phyloP scores from a whole-genome alignment of 1,140 invertebrate genomes.

The Philotrypesis tridentata region DNA sequence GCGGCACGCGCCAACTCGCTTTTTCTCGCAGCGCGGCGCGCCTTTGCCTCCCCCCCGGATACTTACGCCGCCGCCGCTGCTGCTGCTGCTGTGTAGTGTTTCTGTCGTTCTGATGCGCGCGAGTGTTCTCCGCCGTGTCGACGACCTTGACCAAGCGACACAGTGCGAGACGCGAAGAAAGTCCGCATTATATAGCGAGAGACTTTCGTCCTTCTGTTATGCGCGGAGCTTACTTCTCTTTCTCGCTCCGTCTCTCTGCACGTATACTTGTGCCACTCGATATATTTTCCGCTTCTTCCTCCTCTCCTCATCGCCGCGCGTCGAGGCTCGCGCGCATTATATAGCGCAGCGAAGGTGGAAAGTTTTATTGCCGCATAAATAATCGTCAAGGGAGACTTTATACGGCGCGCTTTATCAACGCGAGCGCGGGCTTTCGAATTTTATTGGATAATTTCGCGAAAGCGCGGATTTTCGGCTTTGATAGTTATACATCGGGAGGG shows the following conservation, averaged over 20 bases:
- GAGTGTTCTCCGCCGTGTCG: too few relatives aligned
- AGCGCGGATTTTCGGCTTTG: constrained; percentile 11
- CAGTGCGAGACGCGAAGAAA: constrained; percentile 23
- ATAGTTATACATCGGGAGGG: too few relatives aligned
- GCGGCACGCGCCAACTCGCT: constrained; percentile 55
- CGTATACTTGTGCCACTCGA: not conserved
- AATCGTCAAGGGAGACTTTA: constrained; percentile 51
- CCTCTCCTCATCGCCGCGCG: too few relatives aligned
- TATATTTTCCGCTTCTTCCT: too few relatives aligned
- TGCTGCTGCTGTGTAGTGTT: too few relatives aligned
- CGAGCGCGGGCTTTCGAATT: constrained; percentile 30
- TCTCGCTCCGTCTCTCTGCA: not conserved
- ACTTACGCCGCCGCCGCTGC: not conserved
- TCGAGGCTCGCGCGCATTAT: too few relatives aligned
- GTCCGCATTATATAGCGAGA: too few relatives aligned
- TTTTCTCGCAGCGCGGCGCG: not conserved
- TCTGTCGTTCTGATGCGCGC: too few relatives aligned
- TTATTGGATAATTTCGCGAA: constrained; percentile 43
- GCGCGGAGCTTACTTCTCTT: too few relatives aligned
- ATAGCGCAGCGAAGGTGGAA: constrained; percentile 41
- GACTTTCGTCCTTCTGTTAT: constrained; percentile 5
- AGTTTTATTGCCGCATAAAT: constrained; percentile 59
- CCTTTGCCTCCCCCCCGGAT: not conserved
- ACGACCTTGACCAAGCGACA: constrained; percentile 54
- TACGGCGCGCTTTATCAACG: constrained; percentile 50